Conservation (phyloP, 2,888 invertebrate species). For the Neoaliturus tenellus region DNA sequence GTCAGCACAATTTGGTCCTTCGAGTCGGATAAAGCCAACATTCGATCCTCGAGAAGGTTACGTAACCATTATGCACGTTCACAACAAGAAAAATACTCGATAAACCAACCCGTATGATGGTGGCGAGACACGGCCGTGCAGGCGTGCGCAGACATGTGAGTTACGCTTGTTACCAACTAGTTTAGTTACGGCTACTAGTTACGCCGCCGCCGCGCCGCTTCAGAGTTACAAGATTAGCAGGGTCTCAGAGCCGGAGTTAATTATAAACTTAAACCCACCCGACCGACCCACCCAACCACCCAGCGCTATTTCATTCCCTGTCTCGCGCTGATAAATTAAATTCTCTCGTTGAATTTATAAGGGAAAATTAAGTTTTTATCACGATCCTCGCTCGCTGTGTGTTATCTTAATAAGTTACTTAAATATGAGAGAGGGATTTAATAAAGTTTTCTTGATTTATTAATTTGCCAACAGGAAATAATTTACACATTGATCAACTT, state of each 20-base stretch:
- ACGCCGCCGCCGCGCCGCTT: background rate
- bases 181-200: background rate
- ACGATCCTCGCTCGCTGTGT: background rate
- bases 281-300: background rate
- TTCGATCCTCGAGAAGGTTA: background rate
- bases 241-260: background rate
- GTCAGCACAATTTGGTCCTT: too few species aligned
- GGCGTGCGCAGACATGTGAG: background rate
- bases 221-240: background rate
- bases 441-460: too few species aligned
- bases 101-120: background rate
- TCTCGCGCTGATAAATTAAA: slow-evolving; percentile 7
- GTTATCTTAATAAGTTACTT: background rate
- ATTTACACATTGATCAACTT: too few species aligned
- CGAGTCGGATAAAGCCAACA: background rate
- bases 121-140: background rate
- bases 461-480: too few species aligned
- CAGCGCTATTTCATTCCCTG: slow-evolving; percentile 4
- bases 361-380: background rate
- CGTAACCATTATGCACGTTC: background rate
- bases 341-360: slow-evolving; percentile 14
- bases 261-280: slow-evolving; percentile 20
- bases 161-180: background rate
- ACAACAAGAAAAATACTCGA: background rate
- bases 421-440: too few species aligned